phyloP scores from a whole-genome alignment of 1,140 invertebrate species.

The Colletes latitarsis region DNA sequence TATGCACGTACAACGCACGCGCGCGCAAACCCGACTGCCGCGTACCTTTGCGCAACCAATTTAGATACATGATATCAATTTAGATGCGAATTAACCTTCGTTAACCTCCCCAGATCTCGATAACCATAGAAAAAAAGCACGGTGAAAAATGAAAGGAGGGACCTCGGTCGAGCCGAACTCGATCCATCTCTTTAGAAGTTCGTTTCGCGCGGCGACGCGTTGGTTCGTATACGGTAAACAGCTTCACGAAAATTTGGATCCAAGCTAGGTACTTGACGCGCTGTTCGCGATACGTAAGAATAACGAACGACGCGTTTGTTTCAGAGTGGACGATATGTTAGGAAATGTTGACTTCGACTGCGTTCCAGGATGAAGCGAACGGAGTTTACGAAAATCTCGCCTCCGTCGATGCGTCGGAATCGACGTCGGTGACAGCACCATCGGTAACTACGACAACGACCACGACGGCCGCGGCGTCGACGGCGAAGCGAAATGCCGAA shows the following conservation, averaged over 20 bases:
- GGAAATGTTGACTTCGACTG: neutral
- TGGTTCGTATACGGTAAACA: no score
- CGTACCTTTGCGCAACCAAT: slow-evolving; percentile 10
- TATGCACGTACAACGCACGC: neutral
- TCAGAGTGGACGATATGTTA: slow-evolving; percentile 14
- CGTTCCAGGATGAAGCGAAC: neutral
- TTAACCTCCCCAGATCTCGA: slow-evolving; percentile 23
- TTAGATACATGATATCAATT: slow-evolving; percentile 38
- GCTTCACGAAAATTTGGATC: no score
- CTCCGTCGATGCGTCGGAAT: no score
- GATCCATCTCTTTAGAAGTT: neutral
- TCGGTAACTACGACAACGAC: neutral
- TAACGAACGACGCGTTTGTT: slow-evolving; percentile 21
- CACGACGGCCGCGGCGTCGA: neutral
- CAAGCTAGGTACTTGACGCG: no score
- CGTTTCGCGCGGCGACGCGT: no score
- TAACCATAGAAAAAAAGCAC: neutral
- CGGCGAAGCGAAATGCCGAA: neutral
- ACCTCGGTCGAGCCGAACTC: neutral
- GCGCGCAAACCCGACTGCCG: neutral
- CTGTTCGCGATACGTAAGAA: no score
- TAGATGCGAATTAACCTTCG: slow-evolving; percentile 33
- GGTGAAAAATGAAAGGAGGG: neutral
- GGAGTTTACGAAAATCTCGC: neutral
- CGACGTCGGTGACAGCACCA: neutral